phyloP scores from a whole-genome alignment of 2,797 vertebrate genomes.

The Falco naumanni region DNA sequence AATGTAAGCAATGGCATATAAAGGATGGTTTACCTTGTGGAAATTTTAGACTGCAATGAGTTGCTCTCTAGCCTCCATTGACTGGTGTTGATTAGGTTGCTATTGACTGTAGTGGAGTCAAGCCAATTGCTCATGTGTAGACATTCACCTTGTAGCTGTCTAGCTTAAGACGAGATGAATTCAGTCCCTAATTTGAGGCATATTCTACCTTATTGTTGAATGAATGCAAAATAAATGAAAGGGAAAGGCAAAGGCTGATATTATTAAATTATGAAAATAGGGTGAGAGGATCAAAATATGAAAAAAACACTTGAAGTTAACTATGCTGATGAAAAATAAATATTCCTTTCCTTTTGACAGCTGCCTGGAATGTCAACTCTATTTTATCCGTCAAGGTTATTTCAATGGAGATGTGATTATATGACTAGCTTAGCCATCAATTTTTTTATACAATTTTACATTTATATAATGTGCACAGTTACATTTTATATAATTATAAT shows the following conservation, averaged over 20 bases:
- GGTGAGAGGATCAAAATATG: not conserved
- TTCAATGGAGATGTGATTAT: not conserved
- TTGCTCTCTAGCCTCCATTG: not conserved
- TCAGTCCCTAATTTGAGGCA: not conserved
- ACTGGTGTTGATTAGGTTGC: not conserved
- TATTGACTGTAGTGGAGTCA: not conserved
- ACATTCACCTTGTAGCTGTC: not conserved
- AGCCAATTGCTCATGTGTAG: not conserved
- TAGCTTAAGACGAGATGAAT: not conserved
- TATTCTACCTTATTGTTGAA: not conserved
- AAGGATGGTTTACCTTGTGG: not conserved
- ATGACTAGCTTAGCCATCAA: not conserved
- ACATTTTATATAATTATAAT: slow-evolving; percentile 26
- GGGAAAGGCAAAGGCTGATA: not conserved
- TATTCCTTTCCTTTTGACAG: not conserved
- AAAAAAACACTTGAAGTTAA: not conserved
- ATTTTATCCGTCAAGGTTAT: not conserved
- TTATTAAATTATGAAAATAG: not conserved
- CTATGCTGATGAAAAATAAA: not conserved
- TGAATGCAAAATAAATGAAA: not conserved
- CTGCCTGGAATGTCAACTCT: not conserved
- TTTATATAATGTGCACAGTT: not conserved
- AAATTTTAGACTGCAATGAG: not conserved
- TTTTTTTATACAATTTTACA: not conserved
- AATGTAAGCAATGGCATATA: not conserved